Conservation (phyloP, 2,888 invertebrate genomes). For the Aspidiotus destructor region DNA sequence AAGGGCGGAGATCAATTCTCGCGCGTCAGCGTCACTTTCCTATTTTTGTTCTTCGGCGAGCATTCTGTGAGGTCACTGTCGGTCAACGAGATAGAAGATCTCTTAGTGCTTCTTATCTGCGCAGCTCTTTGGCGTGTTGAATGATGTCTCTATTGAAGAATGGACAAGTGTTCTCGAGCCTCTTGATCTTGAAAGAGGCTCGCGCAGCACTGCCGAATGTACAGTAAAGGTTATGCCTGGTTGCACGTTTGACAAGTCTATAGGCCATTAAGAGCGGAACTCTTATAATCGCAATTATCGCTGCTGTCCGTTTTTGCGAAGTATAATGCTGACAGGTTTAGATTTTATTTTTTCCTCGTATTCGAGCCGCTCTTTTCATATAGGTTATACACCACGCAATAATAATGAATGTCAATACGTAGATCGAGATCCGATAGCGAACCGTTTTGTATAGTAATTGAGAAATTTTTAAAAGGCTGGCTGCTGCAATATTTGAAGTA, state of each 20-base stretch:
- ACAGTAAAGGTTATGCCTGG: slow-evolving; percentile 11
- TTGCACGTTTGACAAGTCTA: slow-evolving; percentile 13
- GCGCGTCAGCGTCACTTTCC: no score
- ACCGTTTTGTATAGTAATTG: slow-evolving; percentile 2
- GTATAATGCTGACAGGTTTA: slow-evolving; percentile 24
- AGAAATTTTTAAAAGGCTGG: background rate
- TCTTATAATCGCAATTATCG: slow-evolving; percentile 24
- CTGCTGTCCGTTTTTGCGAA: slow-evolving; percentile 15
- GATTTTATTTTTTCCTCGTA: slow-evolving; percentile 3
- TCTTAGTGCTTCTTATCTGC: background rate
- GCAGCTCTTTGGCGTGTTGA: background rate
- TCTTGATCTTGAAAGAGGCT: background rate
- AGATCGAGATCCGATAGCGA: background rate
- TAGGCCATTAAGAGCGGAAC: slow-evolving; percentile 25
- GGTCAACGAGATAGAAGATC: background rate
- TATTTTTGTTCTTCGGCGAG: background rate
- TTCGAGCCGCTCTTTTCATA: background rate
- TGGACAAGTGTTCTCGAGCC: background rate
- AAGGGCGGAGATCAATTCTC: no score
- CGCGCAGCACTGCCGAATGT: background rate
- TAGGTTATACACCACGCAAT: background rate
- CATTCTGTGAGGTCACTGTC: background rate
- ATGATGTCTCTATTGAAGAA: slow-evolving; percentile 1
- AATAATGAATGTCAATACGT: slow-evolving; percentile 1
- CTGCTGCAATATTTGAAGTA: no score